Base-by-base conservation (phyloP, 2,113 vertebrate genomes). In the Callithrix jacchus region DNA sequence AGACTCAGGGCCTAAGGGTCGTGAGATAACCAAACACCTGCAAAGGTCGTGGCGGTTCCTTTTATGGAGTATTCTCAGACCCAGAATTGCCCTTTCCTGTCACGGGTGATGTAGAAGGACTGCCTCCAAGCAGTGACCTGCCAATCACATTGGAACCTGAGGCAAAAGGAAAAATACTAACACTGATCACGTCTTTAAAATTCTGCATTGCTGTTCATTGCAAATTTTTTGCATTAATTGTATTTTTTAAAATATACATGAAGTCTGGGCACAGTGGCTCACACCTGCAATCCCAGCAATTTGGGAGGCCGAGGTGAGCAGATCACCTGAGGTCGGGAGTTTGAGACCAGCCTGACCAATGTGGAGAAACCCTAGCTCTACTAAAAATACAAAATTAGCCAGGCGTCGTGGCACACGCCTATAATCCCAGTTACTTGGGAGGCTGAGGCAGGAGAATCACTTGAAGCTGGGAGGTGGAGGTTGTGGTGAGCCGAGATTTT, bases 1-100 rank as follows among this genome's bases (percentile, higher is more conserved):
- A 14, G 54, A 27, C 81, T n/a, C 54, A 2, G 2, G 25, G 8
- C 6, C 45, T 27, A 23, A 6, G 17, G 45, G 42, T 45, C 0
- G 0, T 0, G 25, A 35, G 52, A 35, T 45, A 2, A 64, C 13
- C 0, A 32, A 20, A 14, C 37, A 27, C 64, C 30, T 37, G 8
- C 1, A 5, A 52, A 16, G 13, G 21, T 16, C 4, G 9, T 1
- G 11, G 56, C 64, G 3, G 45, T 30, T 17, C 40, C 40, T 49
- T 2, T 11, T 54, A 81, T 12, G 6, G 84, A 37, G 7, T 54
- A 4, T 32, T 45, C 84, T 54, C 61, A 35, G 56, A 17, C 49
- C 45, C 27, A n/a, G 76, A 2, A 14, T 14, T 2, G 18, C 32
- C 56, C 81, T 88, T 45, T 47, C 30, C 42, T 16, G 49, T n/a